These are phyloP conservation scores for Urocolius indicus DNA, from an alignment of 2,113 vertebrate species.

Conservation along the genomic window DNA sequence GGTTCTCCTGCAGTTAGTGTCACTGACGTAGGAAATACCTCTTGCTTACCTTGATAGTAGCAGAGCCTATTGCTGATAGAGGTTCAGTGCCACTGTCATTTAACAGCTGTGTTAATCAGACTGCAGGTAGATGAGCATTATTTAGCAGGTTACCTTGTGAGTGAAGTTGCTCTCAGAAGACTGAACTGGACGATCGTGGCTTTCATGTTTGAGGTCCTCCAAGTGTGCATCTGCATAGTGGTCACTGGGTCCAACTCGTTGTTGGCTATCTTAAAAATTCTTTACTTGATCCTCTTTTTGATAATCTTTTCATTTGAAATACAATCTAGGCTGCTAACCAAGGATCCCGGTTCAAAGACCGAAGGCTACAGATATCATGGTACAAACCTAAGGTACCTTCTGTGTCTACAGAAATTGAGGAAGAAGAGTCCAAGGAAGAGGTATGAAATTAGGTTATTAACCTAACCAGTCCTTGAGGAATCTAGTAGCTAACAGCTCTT, in stretches of 20 bases:
- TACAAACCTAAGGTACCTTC: constrained; percentile 96
- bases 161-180: background rate
- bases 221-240: fast-evolving
- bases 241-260: background rate
- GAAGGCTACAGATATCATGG: constrained; percentile 94
- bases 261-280: background rate
- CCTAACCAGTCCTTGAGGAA: background rate
- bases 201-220: background rate
- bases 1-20: background rate
- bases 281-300: background rate
- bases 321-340: constrained; percentile 91
- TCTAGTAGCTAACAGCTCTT: background rate
- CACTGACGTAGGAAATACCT: background rate
- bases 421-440: constrained; percentile 94
- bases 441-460: constrained; percentile 55
- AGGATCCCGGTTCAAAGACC: constrained; percentile 95
- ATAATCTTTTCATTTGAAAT: background rate
- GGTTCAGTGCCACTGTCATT: fast-evolving
- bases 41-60: background rate
- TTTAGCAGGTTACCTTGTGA: background rate
- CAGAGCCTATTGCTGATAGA: background rate
- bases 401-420: constrained; percentile 90
- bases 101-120: background rate
- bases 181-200: background rate
- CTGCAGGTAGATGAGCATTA: background rate